Conservation (phyloP, 2,797 vertebrate species). For the Muraenolepis orangiensis region DNA sequence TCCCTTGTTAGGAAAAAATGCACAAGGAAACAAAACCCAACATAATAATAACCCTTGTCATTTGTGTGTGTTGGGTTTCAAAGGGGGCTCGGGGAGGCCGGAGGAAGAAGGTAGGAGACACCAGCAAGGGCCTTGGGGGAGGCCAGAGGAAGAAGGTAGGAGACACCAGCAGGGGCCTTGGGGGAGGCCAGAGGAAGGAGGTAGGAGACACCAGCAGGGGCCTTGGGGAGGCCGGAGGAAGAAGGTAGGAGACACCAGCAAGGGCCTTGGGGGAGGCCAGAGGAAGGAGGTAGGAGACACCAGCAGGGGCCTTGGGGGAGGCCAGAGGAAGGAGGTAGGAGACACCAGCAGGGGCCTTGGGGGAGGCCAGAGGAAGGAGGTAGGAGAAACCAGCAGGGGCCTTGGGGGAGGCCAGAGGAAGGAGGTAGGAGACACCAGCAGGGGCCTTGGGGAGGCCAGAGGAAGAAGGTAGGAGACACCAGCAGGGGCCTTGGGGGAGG, state of each 20-base stretch:
- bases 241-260: too few species aligned
- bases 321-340: too few species aligned
- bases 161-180: too few species aligned
- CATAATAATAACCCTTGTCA: slow-evolving; percentile 50
- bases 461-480: slow-evolving; percentile 21
- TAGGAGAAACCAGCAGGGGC: slow-evolving; percentile 3
- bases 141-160: slow-evolving; percentile 42
- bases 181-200: slow-evolving; percentile 35
- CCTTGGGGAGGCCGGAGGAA: slow-evolving; percentile 41
- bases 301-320: slow-evolving; percentile 23
- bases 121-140: slow-evolving; percentile 22
- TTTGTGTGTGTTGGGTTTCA: slow-evolving; percentile 50
- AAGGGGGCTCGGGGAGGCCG: slow-evolving; percentile 40
- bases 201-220: slow-evolving; percentile 9
- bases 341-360: too few species aligned
- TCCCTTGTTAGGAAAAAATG: slow-evolving; percentile 16
- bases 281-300: slow-evolving; percentile 21
- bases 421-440: too few species aligned
- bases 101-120: slow-evolving; percentile 24
- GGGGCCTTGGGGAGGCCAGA: slow-evolving; percentile 38
- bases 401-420: slow-evolving; percentile 41
- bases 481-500: slow-evolving; percentile 24
- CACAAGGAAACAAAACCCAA: too few species aligned
- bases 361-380: slow-evolving; percentile 35
- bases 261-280: slow-evolving; percentile 38